These are phyloP conservation scores for Brachionus sp. DNA, from an alignment of 1,140 invertebrate genomes.

Conservation along the genomic window DNA sequence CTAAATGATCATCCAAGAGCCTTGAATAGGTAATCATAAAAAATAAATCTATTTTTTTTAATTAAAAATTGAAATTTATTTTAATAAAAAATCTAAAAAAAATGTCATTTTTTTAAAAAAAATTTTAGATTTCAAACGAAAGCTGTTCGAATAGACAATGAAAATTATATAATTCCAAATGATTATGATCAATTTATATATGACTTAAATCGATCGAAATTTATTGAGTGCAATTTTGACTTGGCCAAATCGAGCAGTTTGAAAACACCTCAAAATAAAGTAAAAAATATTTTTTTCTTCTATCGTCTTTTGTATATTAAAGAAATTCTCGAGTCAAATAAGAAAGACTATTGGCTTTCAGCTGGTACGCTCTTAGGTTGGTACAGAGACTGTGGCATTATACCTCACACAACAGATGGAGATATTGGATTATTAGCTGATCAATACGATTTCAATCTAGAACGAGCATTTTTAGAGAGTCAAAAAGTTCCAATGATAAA, in stretches of 20 bases:
- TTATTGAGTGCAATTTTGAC: neutral
- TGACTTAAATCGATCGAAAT: neutral
- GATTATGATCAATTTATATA: neutral
- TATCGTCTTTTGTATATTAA: neutral
- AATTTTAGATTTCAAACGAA: neutral
- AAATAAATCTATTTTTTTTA: too few species aligned
- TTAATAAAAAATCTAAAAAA: neutral
- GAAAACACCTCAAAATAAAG: neutral
- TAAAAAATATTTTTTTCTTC: neutral
- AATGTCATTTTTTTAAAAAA: too few species aligned
- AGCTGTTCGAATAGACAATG: neutral
- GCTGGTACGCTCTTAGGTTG: neutral
- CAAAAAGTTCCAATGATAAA: neutral
- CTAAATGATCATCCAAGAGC: neutral
- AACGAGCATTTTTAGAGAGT: neutral
- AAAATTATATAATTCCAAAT: neutral
- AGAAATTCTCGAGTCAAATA: neutral
- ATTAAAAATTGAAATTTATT: too few species aligned
- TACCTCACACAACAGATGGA: neutral
- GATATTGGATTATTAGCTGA: neutral
- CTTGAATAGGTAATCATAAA: neutral
- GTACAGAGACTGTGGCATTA: constrained; percentile 1
- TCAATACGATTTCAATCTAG: neutral
- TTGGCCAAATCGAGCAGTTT: neutral
- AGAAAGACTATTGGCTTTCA: neutral